Evolutionary conservation across 2,797 vertebrate genomes (phyloP), one percentile per base, ranked within the genome.

Genomic region (Scomberomorus guttatus): DNA sequence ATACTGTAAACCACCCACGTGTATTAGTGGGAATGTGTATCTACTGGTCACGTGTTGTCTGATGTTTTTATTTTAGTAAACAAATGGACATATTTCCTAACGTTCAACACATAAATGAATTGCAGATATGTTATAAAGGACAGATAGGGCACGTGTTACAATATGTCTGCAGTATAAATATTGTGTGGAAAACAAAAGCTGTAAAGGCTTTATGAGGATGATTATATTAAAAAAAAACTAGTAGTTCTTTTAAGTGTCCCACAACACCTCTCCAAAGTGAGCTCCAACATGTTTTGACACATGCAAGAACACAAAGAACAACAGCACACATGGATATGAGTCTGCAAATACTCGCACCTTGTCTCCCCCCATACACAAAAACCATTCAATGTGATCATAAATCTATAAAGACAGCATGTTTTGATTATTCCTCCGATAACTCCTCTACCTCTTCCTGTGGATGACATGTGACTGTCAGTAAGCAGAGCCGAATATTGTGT

Each of bases 341-440:
- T 81, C 76, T 88, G 82, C 80, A 64, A 72, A 81, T 61, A 68
- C 71, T 85, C 51, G 25, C 46, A 64, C 1, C 46, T 61, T 12
- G 55, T 68, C 50, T 61, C 17, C n/a, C 2, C 29, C 37, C 44
- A 10, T 22, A 52, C 25, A 61, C 9, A 27, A 17, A n/a, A 48
- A 24, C 14, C 9, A 12, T 18, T 14, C 27, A 57, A 24, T 14
- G 3, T 15, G 72, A 56, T 50, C 34, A 32, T 39, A 46, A 44
- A 79, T 62, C 71, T 59, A 62, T 68, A 72, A 72, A 0, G 1
- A 50, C 24, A 3, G 25, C 15, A 7, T 52, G 82, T 73, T 64
- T 54, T 42, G 46, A 37, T 76, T 58, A 39, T 59, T 58, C 50
- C 29, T 17, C 50, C 1, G 3, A 65, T 76, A 57, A 75, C 42